Evolutionary conservation across 2,113 vertebrate genomes (phyloP).

Genomic region (Siniperca chuatsi): DNA sequence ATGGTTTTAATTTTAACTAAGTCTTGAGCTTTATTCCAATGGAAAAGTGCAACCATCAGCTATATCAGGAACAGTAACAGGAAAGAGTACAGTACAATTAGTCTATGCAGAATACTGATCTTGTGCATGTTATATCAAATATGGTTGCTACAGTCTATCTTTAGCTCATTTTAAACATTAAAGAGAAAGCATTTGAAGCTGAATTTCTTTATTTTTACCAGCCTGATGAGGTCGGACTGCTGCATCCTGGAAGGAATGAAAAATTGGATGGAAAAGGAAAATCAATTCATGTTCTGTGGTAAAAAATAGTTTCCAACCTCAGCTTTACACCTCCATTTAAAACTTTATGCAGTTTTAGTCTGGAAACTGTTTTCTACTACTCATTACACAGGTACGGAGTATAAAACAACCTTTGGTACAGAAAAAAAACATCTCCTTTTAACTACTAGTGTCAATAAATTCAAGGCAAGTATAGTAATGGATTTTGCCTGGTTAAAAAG

Average conservation of each 20-base stretch:
- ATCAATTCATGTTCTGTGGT: background rate
- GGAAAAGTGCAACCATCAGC: slow-evolving; percentile 55
- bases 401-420: slow-evolving; percentile 63
- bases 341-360: slow-evolving; percentile 27
- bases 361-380: slow-evolving; percentile 32
- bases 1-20: slow-evolving; percentile 79
- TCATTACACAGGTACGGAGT: slow-evolving; percentile 33
- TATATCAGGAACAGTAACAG: slow-evolving; percentile 28
- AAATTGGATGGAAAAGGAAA: slow-evolving; percentile 21
- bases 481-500: slow-evolving; percentile 47
- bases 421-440: slow-evolving; percentile 35
- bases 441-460: slow-evolving; percentile 54
- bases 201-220: background rate
- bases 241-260: slow-evolving; percentile 41
- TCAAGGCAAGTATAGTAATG: slow-evolving; percentile 45
- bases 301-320: slow-evolving; percentile 19
- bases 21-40: slow-evolving; percentile 69
- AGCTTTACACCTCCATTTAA: slow-evolving; percentile 14
- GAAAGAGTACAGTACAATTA: slow-evolving; percentile 38
- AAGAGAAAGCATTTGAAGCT: slow-evolving; percentile 11
- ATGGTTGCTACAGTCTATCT: slow-evolving; percentile 37
- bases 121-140: slow-evolving; percentile 48
- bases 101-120: slow-evolving; percentile 48
- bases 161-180: slow-evolving; percentile 24
- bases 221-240: slow-evolving; percentile 24